phyloP scores from a whole-genome alignment of 2,888 invertebrate species.

The Ditylenchus weischeri region DNA sequence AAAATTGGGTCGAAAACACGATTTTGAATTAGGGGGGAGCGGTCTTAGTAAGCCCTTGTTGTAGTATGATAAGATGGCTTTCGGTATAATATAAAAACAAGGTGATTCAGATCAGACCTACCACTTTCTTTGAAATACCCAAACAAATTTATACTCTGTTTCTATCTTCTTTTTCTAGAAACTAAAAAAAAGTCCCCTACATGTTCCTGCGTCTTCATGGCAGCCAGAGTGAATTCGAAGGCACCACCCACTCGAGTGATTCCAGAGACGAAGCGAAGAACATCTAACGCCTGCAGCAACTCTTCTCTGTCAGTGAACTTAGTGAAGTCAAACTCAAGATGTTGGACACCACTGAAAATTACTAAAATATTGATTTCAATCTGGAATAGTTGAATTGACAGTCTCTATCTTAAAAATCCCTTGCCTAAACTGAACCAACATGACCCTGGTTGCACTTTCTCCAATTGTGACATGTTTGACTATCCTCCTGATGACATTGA shows the following conservation, averaged over 20 bases:
- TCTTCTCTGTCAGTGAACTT: constrained; percentile 50
- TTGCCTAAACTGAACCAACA: constrained; percentile 55
- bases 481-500: constrained; percentile 53
- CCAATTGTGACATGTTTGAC: constrained; percentile 54
- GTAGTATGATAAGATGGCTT: too few relatives aligned
- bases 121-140: too few relatives aligned
- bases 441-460: constrained; percentile 50
- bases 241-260: constrained; percentile 56
- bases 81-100: too few relatives aligned
- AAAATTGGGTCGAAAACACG: too few relatives aligned
- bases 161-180: too few relatives aligned
- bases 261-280: constrained; percentile 53
- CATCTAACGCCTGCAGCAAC: constrained; percentile 46
- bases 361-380: background rate
- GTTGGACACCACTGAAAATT: constrained; percentile 54
- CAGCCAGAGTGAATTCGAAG: constrained; percentile 48
- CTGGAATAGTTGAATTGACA: background rate
- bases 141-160: too few relatives aligned
- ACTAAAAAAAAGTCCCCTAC: too few relatives aligned
- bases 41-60: too few relatives aligned
- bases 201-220: constrained; percentile 36
- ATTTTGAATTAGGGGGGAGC: too few relatives aligned
- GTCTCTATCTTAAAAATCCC: background rate
- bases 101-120: too few relatives aligned
- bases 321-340: constrained; percentile 55